phyloP scores from a whole-genome alignment of 2,888 invertebrate genomes.

The Exocentrus adspersus region DNA sequence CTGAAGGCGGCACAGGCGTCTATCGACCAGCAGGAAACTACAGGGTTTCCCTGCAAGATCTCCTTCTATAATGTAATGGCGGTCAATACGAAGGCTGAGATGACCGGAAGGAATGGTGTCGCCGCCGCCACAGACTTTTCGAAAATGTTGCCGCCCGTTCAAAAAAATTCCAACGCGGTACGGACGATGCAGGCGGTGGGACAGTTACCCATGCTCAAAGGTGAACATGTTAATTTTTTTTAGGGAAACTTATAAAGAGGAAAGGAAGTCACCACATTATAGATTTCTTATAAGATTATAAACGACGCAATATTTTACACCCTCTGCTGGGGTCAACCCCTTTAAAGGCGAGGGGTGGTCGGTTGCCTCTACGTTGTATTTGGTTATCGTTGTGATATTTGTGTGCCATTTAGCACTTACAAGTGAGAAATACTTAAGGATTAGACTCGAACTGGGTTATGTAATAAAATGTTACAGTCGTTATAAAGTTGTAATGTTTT shows the following conservation, averaged over 20 bases:
- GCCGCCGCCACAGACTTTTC: slow-evolving; percentile 14
- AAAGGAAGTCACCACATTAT: too few species aligned
- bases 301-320: too few species aligned
- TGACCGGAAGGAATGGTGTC: slow-evolving; percentile 1
- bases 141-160: slow-evolving; percentile 14
- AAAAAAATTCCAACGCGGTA: slow-evolving; percentile 46
- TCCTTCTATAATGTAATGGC: slow-evolving; percentile 23
- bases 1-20: slow-evolving; percentile 63
- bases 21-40: slow-evolving; percentile 53
- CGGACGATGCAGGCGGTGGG: slow-evolving; percentile 60
- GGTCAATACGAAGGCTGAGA: slow-evolving; percentile 6
- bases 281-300: too few species aligned
- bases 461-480: too few species aligned
- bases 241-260: not conserved
- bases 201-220: slow-evolving; percentile 42
- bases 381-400: too few species aligned
- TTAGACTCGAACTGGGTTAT: too few species aligned
- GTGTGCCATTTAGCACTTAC: too few species aligned
- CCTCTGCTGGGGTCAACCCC: too few species aligned
- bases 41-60: slow-evolving; percentile 36
- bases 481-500: too few species aligned
- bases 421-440: too few species aligned
- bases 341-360: too few species aligned
- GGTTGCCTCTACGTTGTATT: too few species aligned
- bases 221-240: slow-evolving; percentile 27